Conservation (phyloP, 30 jellyfish, hydroid and myxozoan genomes). For the Aurelia coerulea region DNA sequence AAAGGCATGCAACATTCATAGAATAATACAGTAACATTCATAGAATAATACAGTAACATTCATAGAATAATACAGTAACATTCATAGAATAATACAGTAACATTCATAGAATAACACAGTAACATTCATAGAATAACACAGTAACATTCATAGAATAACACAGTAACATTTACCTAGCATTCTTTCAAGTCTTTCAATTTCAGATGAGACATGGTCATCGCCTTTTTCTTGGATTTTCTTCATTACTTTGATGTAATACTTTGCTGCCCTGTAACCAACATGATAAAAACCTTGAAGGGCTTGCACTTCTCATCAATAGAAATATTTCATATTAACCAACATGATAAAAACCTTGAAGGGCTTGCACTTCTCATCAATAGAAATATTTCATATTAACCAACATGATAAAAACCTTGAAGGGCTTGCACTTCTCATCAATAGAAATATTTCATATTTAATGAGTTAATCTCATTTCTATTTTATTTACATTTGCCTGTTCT, state of each 20-base stretch:
- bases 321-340: too few species aligned
- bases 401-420: not conserved
- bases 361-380: not conserved
- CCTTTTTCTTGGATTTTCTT: slow-evolving; percentile 85
- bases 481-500: not conserved
- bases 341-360: not conserved
- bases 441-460: too few species aligned
- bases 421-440: not conserved
- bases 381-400: not conserved
- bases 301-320: not conserved
- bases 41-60: too few species aligned
- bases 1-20: too few species aligned
- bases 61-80: too few species aligned
- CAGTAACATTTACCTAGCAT: slow-evolving; percentile 68
- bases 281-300: not conserved
- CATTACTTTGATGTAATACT: slow-evolving; percentile 90
- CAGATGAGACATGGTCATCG: slow-evolving; percentile 69
- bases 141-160: not conserved
- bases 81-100: too few species aligned
- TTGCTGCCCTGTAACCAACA: slow-evolving; percentile 67
- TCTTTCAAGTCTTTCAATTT: slow-evolving; percentile 69
- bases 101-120: too few species aligned
- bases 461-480: too few species aligned
- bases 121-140: too few species aligned
- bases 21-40: not conserved